Base-by-base conservation (phyloP, 2,888 invertebrate genomes). In the Mesoligia furuncula region DNA sequence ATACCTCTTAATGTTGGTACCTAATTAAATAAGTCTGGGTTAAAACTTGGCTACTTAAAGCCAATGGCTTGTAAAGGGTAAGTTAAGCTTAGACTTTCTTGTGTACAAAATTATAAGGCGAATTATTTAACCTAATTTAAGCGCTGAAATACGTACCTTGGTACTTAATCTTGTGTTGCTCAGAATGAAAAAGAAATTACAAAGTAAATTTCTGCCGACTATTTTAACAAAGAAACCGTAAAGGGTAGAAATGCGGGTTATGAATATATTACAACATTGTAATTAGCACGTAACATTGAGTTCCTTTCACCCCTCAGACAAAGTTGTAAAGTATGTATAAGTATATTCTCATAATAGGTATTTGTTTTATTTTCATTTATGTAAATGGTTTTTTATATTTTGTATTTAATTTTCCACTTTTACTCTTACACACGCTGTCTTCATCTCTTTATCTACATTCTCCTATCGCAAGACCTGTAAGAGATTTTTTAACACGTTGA, bases 41-140 rank as follows among this genome's bases (percentile, higher is more conserved):
- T 81, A 51, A 57, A 68, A 85, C 85, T 81, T 68, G 31, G 45
- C 67, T 74, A 64, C 81, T 85, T 74, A 66, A 57, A 68, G 59
- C 59, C 75, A 74, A 81, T 81, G 81, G 81, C 36, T 73, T 81
- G 57, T 64, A 73, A 85, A 80, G 80, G 42, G 65, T 80, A 80
- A 85, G 72, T 71, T 72, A 17, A 59, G 27, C 20, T 24, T 15
- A 65, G 57, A 51, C 27, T 42, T 72, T 85, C 24, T 85, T 73
- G 67, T 67, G n/a, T 54, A 71, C 48, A 7, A 61, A 80, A 27
- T 64, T 68, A 39, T 77, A n/a, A 65, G 20, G 8, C 36, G 15
- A 73, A 62, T 73, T 85, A 81, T 67, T 80, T 48, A 24, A 81
- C 42, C 71, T 59, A 69, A 80, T 69, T 69, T 68, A 69, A 80